Percentiles rank a stretch among this genome's conserved stretches.
These are phyloP conservation scores for Ischnus inquisitorius DNA, from an alignment of 2,888 invertebrate genomes.

Conservation along the genomic window DNA sequence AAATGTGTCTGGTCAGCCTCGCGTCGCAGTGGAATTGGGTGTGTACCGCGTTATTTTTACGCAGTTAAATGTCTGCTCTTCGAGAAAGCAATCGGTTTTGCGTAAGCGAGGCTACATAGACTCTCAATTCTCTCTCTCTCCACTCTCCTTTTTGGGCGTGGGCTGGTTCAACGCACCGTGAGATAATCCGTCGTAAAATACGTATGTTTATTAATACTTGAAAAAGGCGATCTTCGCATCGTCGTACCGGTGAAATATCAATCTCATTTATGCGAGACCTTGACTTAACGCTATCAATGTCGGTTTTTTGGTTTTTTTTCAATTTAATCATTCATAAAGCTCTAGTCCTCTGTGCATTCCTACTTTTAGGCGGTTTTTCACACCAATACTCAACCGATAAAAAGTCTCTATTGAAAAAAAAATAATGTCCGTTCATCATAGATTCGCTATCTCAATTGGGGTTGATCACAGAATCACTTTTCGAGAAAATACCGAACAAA, in stretches of 20 bases:
- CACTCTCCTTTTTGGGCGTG: neutral
- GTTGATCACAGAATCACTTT: no score
- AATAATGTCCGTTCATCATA: no score
- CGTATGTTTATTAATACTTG: neutral
- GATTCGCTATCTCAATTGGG: no score
- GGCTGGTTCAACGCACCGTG: conserved; percentile 4
- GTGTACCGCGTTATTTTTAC: neutral
- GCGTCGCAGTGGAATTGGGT: neutral
- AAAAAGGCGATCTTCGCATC: neutral
- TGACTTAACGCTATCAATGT: neutral
- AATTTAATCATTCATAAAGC: no score
- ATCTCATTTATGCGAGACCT: neutral
- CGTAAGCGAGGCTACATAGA: neutral
- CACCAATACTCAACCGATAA: no score
- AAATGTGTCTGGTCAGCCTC: neutral
- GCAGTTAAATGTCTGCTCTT: neutral
- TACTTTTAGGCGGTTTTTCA: no score
- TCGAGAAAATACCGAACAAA: no score
- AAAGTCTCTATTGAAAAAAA: no score
- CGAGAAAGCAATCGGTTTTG: conserved; percentile 8
- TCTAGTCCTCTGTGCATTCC: no score
- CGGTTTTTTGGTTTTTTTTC: no score
- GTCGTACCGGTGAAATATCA: neutral
- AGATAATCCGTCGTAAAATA: neutral
- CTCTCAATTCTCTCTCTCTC: neutral